Percentiles rank a stretch among this genome's conserved stretches.
phyloP scores from a whole-genome alignment of 2,797 vertebrate species.

The Xerus rutilus region DNA sequence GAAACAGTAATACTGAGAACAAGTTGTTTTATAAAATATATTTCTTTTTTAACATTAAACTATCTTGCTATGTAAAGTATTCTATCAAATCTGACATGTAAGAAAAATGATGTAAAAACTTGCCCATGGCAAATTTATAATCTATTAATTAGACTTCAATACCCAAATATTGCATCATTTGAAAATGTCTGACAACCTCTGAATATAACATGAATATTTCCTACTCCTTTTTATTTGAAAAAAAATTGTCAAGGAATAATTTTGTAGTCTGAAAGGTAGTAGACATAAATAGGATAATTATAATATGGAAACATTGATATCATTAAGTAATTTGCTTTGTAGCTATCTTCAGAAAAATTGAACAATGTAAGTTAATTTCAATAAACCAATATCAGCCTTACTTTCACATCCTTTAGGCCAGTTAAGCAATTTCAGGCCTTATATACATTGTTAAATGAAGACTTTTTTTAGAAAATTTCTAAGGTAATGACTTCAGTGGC shows the following conservation, averaged over 20 bases:
- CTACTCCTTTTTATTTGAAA: background rate
- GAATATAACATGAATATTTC: background rate
- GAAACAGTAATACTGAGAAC: background rate
- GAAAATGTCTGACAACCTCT: background rate
- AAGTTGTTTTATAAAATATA: background rate
- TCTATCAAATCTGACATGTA: background rate
- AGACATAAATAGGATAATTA: background rate
- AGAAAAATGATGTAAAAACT: background rate
- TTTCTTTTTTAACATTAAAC: background rate
- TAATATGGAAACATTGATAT: background rate
- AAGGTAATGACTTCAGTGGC: constrained; percentile 30
- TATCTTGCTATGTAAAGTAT: background rate
- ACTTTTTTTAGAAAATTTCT: constrained; percentile 46
- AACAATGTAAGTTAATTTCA: constrained; percentile 67
- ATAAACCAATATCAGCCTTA: constrained; percentile 57
- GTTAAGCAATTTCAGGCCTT: constrained; percentile 70
- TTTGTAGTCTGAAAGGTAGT: background rate
- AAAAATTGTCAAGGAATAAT: background rate
- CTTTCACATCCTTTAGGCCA: constrained; percentile 66
- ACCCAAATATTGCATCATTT: background rate
- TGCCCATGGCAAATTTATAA: background rate
- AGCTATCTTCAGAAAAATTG: constrained; percentile 63
- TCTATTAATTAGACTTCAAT: background rate
- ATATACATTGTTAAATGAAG: constrained; percentile 47
- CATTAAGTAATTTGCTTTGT: constrained; percentile 48